phyloP scores from a whole-genome alignment of 2,113 vertebrate species.

The Mirounga angustirostris region DNA sequence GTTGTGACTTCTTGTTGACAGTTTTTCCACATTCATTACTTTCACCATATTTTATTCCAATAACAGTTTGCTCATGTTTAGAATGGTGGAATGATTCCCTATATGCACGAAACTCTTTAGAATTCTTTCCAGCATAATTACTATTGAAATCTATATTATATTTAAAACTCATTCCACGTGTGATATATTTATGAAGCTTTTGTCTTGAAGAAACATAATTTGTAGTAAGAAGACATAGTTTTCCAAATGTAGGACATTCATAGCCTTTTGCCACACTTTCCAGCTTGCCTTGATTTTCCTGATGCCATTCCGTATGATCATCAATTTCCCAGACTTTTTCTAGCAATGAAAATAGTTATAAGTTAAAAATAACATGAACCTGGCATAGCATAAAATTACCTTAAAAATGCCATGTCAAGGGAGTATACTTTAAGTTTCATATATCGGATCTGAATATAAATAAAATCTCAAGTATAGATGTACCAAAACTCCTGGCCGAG shows the following conservation, averaged over 20 bases:
- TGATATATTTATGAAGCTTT: not conserved
- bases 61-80: conserved; percentile 27
- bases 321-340: not conserved
- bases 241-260: not conserved
- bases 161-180: conserved; percentile 45
- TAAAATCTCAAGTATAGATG: not conserved
- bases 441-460: not conserved
- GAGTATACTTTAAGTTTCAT: not conserved
- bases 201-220: not conserved
- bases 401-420: not conserved
- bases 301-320: not conserved
- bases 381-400: not conserved
- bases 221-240: conserved; percentile 5
- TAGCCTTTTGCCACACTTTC: not conserved
- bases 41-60: conserved; percentile 26
- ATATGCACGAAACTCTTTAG: not conserved
- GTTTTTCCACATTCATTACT: not conserved
- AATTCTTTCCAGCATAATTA: not conserved
- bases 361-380: not conserved
- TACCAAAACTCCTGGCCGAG: not conserved
- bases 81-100: not conserved
- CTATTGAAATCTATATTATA: not conserved
- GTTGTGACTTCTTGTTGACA: not conserved
- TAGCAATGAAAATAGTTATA: conserved; percentile 48
- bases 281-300: conserved; percentile 16